phyloP scores from a whole-genome alignment of 2,888 invertebrate genomes.

The Dimorphilus gyrociliatus region DNA sequence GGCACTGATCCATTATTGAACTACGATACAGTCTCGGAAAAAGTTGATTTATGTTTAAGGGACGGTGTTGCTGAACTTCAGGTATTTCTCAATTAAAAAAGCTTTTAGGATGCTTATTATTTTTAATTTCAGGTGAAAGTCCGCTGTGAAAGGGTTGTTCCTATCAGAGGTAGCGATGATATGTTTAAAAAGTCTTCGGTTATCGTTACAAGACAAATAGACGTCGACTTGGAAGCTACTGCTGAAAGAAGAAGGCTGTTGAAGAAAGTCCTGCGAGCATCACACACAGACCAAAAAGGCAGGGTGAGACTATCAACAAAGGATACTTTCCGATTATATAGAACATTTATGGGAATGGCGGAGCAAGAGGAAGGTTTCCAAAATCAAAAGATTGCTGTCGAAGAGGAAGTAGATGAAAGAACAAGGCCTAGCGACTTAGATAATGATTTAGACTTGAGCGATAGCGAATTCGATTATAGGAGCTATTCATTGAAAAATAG shows the following conservation, averaged over 20 bases:
- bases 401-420: no score
- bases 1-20: slow-evolving; percentile 11
- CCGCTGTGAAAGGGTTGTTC: slow-evolving; percentile 29
- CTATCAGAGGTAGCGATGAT: slow-evolving; percentile 28
- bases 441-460: no score
- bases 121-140: slow-evolving; percentile 22
- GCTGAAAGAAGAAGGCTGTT: no score
- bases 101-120: no score
- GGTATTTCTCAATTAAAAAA: no score
- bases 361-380: slow-evolving; percentile 20
- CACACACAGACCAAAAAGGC: no score
- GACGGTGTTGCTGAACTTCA: slow-evolving; percentile 12
- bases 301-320: slow-evolving; percentile 23
- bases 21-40: slow-evolving; percentile 16
- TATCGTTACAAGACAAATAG: slow-evolving; percentile 30
- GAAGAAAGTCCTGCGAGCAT: no score
- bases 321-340: slow-evolving; percentile 30
- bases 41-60: slow-evolving; percentile 12
- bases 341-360: slow-evolving; percentile 28
- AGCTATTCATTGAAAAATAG: no score
- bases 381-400: no score
- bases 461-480: no score
- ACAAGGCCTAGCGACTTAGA: no score
- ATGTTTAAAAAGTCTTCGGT: slow-evolving; percentile 34
- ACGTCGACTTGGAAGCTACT: slow-evolving; percentile 30